Evolutionary conservation across 2,113 vertebrate species (phyloP).

Genomic region (Romanogobio albipinnatus): DNA sequence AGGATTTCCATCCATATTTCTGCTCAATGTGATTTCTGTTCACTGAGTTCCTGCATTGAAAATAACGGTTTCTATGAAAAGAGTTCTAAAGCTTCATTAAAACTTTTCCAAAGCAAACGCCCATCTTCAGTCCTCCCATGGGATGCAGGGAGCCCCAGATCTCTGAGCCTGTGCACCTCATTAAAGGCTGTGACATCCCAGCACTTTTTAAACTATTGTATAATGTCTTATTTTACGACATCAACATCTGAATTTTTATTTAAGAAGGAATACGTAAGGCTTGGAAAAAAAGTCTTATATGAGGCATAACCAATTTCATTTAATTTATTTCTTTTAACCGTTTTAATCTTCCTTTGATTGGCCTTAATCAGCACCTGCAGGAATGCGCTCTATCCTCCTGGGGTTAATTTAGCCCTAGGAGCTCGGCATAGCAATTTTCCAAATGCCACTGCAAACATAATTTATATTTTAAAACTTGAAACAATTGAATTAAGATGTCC

Average conservation of each 20-base stretch:
- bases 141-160: conserved; percentile 60
- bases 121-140: conserved; percentile 54
- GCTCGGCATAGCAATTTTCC: conserved; percentile 51
- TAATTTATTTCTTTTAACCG: conserved; percentile 39
- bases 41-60: not conserved
- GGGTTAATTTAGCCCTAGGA: conserved; percentile 59
- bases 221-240: conserved; percentile 49
- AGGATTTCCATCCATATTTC: not conserved
- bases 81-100: conserved; percentile 70
- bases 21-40: conserved; percentile 14
- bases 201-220: conserved; percentile 52
- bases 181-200: conserved; percentile 67
- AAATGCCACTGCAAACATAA: conserved; percentile 51
- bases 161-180: conserved; percentile 64
- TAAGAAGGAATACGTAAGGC: not conserved
- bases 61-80: conserved; percentile 44
- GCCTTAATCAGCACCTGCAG: conserved; percentile 37
- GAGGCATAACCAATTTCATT: conserved; percentile 51
- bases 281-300: conserved; percentile 8
- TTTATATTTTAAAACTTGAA: conserved; percentile 48
- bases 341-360: conserved; percentile 28
- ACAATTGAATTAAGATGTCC: conserved; percentile 47
- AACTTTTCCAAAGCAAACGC: conserved; percentile 67
- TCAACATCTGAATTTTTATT: conserved; percentile 15
- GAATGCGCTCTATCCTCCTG: conserved; percentile 13